phyloP scores from a whole-genome alignment of 2,797 vertebrate genomes.

The Eleutherodactylus coqui region DNA sequence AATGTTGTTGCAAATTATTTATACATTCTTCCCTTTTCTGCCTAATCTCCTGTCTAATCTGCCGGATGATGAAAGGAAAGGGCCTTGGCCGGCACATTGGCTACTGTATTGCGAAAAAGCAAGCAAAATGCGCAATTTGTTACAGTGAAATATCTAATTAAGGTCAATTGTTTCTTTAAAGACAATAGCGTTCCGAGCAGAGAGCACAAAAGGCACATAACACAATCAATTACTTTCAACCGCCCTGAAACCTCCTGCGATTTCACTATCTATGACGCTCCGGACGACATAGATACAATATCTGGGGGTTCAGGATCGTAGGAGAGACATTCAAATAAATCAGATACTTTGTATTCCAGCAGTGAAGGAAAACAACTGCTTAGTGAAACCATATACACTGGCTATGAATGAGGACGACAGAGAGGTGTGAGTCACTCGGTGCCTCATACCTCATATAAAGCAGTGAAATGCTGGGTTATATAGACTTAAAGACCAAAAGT shows the following conservation, averaged over 20 bases:
- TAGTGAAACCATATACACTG: not conserved
- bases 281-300: not conserved
- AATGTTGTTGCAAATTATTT: constrained; percentile 60
- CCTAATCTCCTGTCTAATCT: constrained; percentile 59
- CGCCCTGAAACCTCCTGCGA: not conserved
- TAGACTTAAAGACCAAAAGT: not conserved
- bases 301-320: not conserved
- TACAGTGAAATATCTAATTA: constrained; percentile 52
- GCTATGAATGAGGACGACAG: not conserved
- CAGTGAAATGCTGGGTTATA: not conserved
- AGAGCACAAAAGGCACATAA: constrained; percentile 9
- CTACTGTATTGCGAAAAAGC: constrained; percentile 42
- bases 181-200: constrained; percentile 7
- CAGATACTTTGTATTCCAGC: not conserved
- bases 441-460: not conserved
- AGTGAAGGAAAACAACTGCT: not conserved
- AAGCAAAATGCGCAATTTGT: constrained; percentile 37
- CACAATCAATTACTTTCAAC: constrained; percentile 30
- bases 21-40: constrained; percentile 58
- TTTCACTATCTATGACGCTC: not conserved
- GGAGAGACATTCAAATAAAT: not conserved
- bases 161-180: constrained; percentile 56
- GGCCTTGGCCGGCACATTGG: constrained; percentile 38
- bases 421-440: not conserved
- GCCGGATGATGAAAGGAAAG: constrained; percentile 37